phyloP scores from a whole-genome alignment of 2,888 invertebrate genomes.

The Prosapia bicincta region DNA sequence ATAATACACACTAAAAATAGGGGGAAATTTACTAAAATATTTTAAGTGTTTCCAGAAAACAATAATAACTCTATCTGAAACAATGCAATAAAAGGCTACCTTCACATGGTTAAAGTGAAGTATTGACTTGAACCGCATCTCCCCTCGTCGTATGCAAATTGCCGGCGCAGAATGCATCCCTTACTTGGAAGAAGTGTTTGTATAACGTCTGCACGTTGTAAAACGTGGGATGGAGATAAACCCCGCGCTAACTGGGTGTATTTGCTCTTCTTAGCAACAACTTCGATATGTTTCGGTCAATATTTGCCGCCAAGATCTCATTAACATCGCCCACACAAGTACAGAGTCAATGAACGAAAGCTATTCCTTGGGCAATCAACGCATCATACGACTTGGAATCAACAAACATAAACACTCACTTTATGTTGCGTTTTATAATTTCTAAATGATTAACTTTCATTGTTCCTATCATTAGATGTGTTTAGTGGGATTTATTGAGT shows the following conservation, averaged over 20 bases:
- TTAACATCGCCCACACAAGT: background rate
- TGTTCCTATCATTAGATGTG: no score
- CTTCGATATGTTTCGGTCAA: background rate
- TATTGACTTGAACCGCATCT: background rate
- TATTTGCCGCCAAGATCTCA: background rate
- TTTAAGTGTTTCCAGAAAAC: no score
- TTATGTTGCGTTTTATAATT: no score
- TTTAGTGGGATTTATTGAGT: no score
- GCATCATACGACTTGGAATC: no score
- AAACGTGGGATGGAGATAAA: background rate
- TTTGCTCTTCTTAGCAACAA: background rate
- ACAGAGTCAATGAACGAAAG: background rate
- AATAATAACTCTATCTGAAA: no score
- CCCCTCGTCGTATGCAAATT: background rate
- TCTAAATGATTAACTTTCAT: no score
- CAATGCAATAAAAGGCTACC: background rate
- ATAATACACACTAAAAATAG: no score
- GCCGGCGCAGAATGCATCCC: background rate
- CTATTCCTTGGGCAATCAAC: no score
- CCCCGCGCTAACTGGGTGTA: background rate
- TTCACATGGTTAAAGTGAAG: background rate
- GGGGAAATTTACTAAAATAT: no score
- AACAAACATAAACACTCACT: no score
- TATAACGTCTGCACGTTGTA: background rate
- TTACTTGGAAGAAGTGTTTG: background rate